Evolutionary conservation across 2,113 vertebrate species (phyloP).

Genomic region (Pomatorhinus ruficollis): DNA sequence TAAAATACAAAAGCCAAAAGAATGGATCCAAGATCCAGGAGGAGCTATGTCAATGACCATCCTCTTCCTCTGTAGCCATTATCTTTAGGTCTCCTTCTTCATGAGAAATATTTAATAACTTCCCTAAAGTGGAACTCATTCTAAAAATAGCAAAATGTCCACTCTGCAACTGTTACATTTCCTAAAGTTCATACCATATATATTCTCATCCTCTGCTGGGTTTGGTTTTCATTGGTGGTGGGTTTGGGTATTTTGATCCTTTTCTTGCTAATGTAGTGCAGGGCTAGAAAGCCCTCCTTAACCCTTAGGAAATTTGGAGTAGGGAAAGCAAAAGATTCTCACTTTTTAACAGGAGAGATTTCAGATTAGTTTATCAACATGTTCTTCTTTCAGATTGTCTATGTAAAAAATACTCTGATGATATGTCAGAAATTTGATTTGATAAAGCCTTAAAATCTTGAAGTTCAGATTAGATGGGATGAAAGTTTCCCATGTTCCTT

Average conservation of each 20-base stretch:
- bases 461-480: background rate
- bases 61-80: background rate
- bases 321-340: background rate
- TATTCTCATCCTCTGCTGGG: background rate
- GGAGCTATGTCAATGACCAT: background rate
- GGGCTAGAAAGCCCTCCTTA: background rate
- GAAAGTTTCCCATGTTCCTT: background rate
- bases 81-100: background rate
- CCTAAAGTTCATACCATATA: background rate
- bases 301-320: background rate
- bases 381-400: background rate
- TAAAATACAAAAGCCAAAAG: background rate
- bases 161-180: background rate
- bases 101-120: background rate
- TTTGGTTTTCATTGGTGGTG: background rate
- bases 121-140: background rate
- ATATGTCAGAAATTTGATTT: background rate
- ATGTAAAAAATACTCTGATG: background rate
- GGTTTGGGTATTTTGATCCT: background rate
- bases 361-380: background rate
- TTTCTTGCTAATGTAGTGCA: background rate
- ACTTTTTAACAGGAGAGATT: background rate
- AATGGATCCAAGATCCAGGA: background rate
- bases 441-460: background rate
- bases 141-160: background rate